Evolutionary conservation across 2,888 invertebrate genomes (phyloP).

Genomic region (Nephrotoma flavescens): DNA sequence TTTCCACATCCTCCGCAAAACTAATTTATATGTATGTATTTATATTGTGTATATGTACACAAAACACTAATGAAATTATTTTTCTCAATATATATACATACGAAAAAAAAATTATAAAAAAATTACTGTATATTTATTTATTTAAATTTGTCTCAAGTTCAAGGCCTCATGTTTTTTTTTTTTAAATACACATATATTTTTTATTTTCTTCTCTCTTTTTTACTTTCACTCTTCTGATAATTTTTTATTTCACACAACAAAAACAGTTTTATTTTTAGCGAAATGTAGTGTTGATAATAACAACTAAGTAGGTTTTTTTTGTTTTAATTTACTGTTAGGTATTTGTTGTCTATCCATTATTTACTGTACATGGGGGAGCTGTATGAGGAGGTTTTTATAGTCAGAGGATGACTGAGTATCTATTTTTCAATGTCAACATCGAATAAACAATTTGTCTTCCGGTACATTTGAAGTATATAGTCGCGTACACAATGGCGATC

Average conservation of each 20-base stretch:
- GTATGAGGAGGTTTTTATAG: background rate
- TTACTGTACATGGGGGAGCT: background rate
- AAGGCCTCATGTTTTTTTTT: constrained; percentile 28
- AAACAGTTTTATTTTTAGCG: background rate
- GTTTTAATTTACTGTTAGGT: background rate
- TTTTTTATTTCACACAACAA: constrained; percentile 1
- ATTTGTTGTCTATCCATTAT: background rate
- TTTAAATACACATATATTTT: background rate
- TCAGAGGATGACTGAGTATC: background rate
- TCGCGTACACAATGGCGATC: background rate
- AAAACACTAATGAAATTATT: background rate
- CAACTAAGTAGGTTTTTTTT: background rate
- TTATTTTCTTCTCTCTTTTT: background rate
- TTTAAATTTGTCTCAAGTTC: constrained; percentile 32
- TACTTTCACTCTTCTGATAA: constrained; percentile 2
- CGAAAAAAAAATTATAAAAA: background rate
- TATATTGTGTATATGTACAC: background rate
- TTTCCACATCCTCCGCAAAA: background rate
- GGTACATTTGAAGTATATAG: background rate
- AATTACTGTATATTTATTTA: background rate
- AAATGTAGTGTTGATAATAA: background rate
- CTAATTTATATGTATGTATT: background rate
- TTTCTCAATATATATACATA: background rate
- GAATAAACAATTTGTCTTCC: background rate
- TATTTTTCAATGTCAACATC: background rate